Base-by-base conservation (phyloP, 2,113 vertebrate genomes). In the Catharus minimus region DNA sequence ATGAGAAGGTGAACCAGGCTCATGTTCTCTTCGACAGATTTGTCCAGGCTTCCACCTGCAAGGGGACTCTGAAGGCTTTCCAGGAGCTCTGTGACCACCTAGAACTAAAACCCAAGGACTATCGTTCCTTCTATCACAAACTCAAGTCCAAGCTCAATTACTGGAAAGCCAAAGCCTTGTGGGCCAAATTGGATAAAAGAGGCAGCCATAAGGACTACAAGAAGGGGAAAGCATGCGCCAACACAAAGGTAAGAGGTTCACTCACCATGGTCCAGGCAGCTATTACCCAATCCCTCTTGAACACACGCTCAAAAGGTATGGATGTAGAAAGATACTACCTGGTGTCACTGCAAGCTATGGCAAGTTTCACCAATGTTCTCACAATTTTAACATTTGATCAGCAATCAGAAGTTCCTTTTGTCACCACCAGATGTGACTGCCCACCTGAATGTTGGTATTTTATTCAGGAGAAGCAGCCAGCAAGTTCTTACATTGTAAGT, bases 91-190 rank as follows among this genome's bases (percentile, higher is more conserved):
- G 99, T 12, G 99, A 99, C 86, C 96, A 98, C 85, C 96, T 99
- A 79, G 99, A 99, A 9, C 97, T 99, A 57, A 98, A 98, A 94
- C 99, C 99, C 36, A 98, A 95, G 55, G 99, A 99, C 88, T 98
- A 98, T 94, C 98, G 98, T 74, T 97, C 98, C 88, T 99, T 99
- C 96, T 99, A 99, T 91, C 98, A 99, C 96, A 99, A 99, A 92
- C 98, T 99, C 90, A 99, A 99, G 96, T 99, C 99, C 95, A 99
- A 98, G 94, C 98, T 99, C 77, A 99, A 99, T 98, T 99, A 99
- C 96, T 99, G 99, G 99, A 99, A 99, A 97, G 99, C 99, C 93
- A 99, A 99, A 97, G 99, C 99, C 18, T 98, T 99, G 57, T 99
- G 99, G 99, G 98, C 98, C 60, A 99, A 99, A 92, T 92, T 99